Base-by-base conservation (phyloP, 1,140 invertebrate species). In the Trypoxylus dichotomus region DNA sequence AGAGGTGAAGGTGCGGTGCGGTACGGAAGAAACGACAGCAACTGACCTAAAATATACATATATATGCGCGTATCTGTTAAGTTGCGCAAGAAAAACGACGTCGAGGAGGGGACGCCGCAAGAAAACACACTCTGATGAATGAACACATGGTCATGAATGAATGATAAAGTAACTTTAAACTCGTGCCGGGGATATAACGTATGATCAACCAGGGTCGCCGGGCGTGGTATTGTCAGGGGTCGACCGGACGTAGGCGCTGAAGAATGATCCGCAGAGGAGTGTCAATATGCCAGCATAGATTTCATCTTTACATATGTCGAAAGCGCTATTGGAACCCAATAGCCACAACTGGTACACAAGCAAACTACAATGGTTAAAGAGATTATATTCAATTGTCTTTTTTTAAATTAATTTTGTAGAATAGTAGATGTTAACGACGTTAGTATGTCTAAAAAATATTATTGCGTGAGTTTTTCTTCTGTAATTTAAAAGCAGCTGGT, bases 81-180 rank as follows among this genome's bases (percentile, higher is more conserved):
- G 72, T 81, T 81, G 79, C 80, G 77, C 80, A 81, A 81, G 79
- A 73, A 75, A 73, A 47, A 77, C 27, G 10, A 13, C 72, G 25
- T 54, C 43, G 60, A 77, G 79, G 79, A 76, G 79, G 75, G 77
- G 75, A 74, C 60, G 60, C 77, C 42, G 42, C 32, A 79, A 75
- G 27, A 78, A 80, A 68, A 68, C 60, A 68, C 60, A 24, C 60
- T 68, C 80, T 82, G 82, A 83, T 83, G 82, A 83, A 83, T 83
- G 82, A 83, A 83, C 82, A 82, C 79, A 81, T 83, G 80, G 78
- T 83, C 81, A 82, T 83, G 81, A 82, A 83, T 83, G 82, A 83
- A 83, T 83, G 80, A 82, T 82, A 83, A 83, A 83, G 77, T 81
- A 76, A 77, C 54, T 41, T 76, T 54, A 54, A 54, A 79, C 78